Conservation (phyloP, 2,113 vertebrate species). For the Misgurnus mizolepis region DNA sequence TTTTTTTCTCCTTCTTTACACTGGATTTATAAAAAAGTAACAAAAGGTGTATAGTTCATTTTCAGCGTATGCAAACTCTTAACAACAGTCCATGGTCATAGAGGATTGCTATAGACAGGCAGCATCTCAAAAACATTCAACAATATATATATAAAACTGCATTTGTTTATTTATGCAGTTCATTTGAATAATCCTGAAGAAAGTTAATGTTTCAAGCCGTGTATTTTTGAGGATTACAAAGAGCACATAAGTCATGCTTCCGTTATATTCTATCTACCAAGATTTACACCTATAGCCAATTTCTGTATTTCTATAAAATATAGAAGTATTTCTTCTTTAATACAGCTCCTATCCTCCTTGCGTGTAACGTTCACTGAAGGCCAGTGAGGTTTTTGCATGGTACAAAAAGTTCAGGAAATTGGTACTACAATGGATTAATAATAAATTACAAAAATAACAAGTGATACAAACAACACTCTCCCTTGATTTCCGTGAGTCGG, state of each 20-base stretch:
- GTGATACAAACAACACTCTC: conserved; percentile 4
- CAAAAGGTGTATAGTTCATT: conserved; percentile 54
- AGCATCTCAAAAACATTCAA: conserved; percentile 74
- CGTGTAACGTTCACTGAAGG: conserved; percentile 15
- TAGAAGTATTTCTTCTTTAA: conserved; percentile 19
- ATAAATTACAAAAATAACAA: conserved; percentile 35
- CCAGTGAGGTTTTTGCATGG: conserved; percentile 17
- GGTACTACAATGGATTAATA: conserved; percentile 28
- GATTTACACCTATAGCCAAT: conserved; percentile 21
- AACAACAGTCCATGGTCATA: conserved; percentile 77
- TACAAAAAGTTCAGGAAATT: conserved; percentile 10
- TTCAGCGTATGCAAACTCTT: conserved; percentile 69
- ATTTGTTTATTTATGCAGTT: conserved; percentile 28
- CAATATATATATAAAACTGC: conserved; percentile 48
- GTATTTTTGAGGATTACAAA: conserved; percentile 41
- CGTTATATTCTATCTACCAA: conserved; percentile 9
- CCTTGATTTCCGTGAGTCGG: conserved; percentile 19
- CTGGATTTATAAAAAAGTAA: conserved; percentile 55
- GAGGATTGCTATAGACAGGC: conserved; percentile 72
- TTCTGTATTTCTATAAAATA: conserved; percentile 7
- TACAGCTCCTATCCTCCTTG: conserved; percentile 9
- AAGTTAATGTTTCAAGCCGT: conserved; percentile 32
- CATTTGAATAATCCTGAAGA: conserved; percentile 32
- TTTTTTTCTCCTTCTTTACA: conserved; percentile 55
- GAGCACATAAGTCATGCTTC: conserved; percentile 36